Percentiles rank a stretch among this genome's conserved stretches.
These are phyloP conservation scores for Smutsia gigantea DNA, from an alignment of 2,797 vertebrate species.

Conservation along the genomic window DNA sequence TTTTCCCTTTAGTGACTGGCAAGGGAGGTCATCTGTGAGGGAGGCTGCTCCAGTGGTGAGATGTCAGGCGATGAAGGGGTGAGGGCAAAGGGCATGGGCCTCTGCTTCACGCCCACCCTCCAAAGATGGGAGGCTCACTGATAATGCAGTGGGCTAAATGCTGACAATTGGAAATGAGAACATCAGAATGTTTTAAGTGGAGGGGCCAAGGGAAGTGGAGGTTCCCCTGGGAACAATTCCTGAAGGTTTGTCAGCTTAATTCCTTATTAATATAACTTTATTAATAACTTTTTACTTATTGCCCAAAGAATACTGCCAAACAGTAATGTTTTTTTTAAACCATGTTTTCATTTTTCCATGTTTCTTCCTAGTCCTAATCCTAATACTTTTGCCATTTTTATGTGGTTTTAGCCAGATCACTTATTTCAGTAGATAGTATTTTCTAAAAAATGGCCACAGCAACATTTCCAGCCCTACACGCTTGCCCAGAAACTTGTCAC, in stretches of 20 bases:
- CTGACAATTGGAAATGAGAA: background rate
- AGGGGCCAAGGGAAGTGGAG: background rate
- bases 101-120: too few relatives aligned
- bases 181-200: background rate
- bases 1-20: background rate
- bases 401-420: background rate
- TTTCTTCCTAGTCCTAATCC: background rate
- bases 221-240: background rate
- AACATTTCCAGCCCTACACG: background rate
- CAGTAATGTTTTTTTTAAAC: background rate
- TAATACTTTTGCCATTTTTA: background rate
- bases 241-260: background rate
- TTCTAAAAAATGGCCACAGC: background rate
- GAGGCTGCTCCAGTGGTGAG: too few relatives aligned
- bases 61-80: fast-evolving
- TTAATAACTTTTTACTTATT: background rate
- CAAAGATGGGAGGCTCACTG: background rate
- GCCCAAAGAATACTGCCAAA: background rate
- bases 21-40: background rate
- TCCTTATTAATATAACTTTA: background rate
- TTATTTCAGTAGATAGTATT: background rate
- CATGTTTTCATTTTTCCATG: background rate
- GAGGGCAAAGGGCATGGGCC: background rate
- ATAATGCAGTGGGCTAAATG: background rate
- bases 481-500: background rate